Evolutionary conservation across 2,113 vertebrate genomes (phyloP), one percentile per base, ranked within the genome.

Genomic region (Cinclus mexicanus): DNA sequence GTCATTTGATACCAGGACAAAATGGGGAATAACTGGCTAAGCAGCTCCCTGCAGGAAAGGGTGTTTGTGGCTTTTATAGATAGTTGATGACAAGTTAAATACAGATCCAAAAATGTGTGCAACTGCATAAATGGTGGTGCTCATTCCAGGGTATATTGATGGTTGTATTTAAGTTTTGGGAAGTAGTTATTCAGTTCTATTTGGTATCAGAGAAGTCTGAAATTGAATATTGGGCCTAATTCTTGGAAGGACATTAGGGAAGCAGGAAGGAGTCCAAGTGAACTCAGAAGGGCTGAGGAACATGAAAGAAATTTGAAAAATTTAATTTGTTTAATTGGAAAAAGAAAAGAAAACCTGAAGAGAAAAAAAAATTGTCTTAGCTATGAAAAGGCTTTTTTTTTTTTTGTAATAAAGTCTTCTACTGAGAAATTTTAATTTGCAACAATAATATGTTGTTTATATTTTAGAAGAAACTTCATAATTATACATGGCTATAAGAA

Each of bases 61-160:
- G 52, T 2, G 1, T 70, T 92, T 81, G 56, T 84, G 83, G 50
- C 63, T 80, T 63, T 50, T 31, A 7, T 21, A 26, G 67, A 77
- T 41, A 56, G 59, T 37, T n/a, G 60, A 37, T 92, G 72, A 75
- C 89, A 93, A 88, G 55, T 92, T 70, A 77, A 93, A 83, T 96
- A 89, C 44, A 70, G 37, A 80, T 86, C 11, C 39, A 70, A 75
- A 75, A 94, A 47, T 52, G 22, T 8, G 2, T 63, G 56, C 24
- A 47, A 7, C 29, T 92, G 47, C 60, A 56, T 60, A 83, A 87
- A 31, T 56, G 10, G 7, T 65, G 28, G 8, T 64, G 41, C 44
- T 79, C 10, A 26, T 90, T 76, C 44, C 57, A 68, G 61, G 24
- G 8, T 44, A 21, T 83, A 52, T 78, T 87, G 83, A 67, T 1